phyloP scores from a whole-genome alignment of 2,797 vertebrate genomes.

The Halcyon chelicuti region DNA sequence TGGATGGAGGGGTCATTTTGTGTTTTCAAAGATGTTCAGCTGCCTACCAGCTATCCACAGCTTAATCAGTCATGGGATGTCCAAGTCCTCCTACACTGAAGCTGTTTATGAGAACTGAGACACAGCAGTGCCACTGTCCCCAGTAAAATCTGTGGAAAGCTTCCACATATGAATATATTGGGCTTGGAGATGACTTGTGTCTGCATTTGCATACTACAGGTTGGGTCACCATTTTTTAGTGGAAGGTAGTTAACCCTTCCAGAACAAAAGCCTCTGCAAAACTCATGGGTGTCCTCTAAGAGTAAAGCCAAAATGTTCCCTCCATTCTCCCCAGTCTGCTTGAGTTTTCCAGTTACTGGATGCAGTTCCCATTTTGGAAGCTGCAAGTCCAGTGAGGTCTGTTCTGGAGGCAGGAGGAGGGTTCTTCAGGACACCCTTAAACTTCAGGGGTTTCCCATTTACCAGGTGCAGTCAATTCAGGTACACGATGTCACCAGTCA shows the following conservation, averaged over 20 bases:
- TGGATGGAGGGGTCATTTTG: not conserved
- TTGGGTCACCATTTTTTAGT: not conserved
- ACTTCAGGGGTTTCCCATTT: fast-evolving
- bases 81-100: not conserved
- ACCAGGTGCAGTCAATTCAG: not conserved
- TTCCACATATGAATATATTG: not conserved
- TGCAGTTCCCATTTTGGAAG: not conserved
- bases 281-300: not conserved
- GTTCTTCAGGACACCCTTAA: not conserved
- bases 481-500: not conserved
- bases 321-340: not conserved
- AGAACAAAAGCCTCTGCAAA: not conserved
- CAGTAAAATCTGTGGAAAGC: not conserved
- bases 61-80: not conserved
- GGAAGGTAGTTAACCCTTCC: not conserved
- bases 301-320: not conserved
- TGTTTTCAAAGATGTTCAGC: not conserved
- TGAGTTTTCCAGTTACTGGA: not conserved
- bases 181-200: not conserved
- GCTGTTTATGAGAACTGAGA: not conserved
- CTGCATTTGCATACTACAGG: fast-evolving
- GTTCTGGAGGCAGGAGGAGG: not conserved
- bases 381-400: not conserved
- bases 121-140: fast-evolving
- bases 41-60: not conserved